Evolutionary conservation across 1,140 invertebrate genomes (phyloP), one percentile per base, ranked within the genome.

Genomic region (Ruditapes philippinarum): DNA sequence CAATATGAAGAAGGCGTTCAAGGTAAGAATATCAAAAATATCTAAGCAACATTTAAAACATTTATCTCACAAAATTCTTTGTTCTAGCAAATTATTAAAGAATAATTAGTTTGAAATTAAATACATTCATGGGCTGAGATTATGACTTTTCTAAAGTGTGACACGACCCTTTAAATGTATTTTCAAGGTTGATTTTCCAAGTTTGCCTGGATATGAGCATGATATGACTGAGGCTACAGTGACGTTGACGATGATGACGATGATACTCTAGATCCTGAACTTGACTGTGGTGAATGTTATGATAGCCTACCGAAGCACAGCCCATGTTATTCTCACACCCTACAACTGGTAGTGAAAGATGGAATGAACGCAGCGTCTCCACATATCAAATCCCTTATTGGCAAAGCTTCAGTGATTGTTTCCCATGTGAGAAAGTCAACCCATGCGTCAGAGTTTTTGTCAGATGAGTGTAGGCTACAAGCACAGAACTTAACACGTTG

Each of bases 201-300:
- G 45, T 49, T 65, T 65, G 60, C 60, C 60, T 65, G 60, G 60
- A 65, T 65, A 25, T 65, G 60, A 65, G 31, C 22, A 65, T 65
- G 31, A n/a, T 65, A 65, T 33, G n/a, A 65, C 31, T 65, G 60
- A 65, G 60, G 22, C 60, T 25, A 65, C 31, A 65, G 60, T 65
- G 31, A n/a, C n/a, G 65, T 9, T 17, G 36, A 36, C 7, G 65
- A 70, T 70, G 31, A 70, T 70, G 25, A 70, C 22, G 65, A 17
- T 70, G 65, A 70, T 4, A 36, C 11, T 25, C 65, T 40, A 70
- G 9, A 28, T 70, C 4, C 3, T 40, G 36, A 36, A 40, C 5
- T 22, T 70, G 65, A 70, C 9, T 17, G 28, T 28, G 5, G 31
- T 70, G 65, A 70, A 70, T 5, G 7, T 40, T 70, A 9, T 70